These are phyloP conservation scores for Actinernus sp. DNA, from an alignment of 92 coral and sea anemone species.

Conservation along the genomic window DNA sequence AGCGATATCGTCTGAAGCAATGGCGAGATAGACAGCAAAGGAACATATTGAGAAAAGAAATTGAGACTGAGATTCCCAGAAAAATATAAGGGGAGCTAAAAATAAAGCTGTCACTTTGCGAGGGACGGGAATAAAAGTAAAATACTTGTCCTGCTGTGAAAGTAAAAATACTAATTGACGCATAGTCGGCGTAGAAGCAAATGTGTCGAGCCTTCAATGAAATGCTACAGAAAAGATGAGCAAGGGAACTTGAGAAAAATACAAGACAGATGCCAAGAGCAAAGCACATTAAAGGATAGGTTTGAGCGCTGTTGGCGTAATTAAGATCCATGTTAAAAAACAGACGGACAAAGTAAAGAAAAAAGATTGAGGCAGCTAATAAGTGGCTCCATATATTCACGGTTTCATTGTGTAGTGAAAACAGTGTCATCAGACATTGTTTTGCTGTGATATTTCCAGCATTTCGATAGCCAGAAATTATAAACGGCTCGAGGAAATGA, in stretches of 20 bases:
- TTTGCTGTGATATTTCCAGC: slow-evolving; percentile 1
- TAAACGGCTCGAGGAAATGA: slow-evolving; percentile 78
- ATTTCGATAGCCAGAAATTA: slow-evolving; percentile 84
- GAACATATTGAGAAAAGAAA: slow-evolving; percentile 31
- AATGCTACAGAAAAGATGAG: slow-evolving; percentile 43
- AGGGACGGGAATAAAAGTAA: slow-evolving; percentile 60
- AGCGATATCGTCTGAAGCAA: slow-evolving; percentile 16
- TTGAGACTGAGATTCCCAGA: slow-evolving; percentile 25
- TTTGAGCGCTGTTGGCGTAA: slow-evolving; percentile 13
- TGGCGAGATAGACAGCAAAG: slow-evolving; percentile 54
- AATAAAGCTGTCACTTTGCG: slow-evolving; percentile 4
- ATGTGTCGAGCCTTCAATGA: slow-evolving; percentile 20
- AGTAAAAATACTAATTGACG: slow-evolving; percentile 34
- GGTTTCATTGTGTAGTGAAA: slow-evolving; percentile 32
- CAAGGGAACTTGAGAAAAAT: slow-evolving; percentile 43
- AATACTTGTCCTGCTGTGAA: slow-evolving; percentile 42
- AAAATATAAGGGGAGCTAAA: slow-evolving; percentile 36
- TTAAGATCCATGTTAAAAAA: not conserved
- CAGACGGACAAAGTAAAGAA: not conserved
- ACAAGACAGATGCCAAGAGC: slow-evolving; percentile 34
- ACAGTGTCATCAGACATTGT: slow-evolving; percentile 35
- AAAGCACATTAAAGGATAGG: slow-evolving; percentile 37
- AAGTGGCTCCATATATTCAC: slow-evolving; percentile 59
- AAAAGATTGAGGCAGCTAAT: slow-evolving; percentile 18
- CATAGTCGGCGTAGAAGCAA: slow-evolving; percentile 64